Base-by-base conservation (phyloP, 2,113 vertebrate genomes). In the Anas platyrhynchos region DNA sequence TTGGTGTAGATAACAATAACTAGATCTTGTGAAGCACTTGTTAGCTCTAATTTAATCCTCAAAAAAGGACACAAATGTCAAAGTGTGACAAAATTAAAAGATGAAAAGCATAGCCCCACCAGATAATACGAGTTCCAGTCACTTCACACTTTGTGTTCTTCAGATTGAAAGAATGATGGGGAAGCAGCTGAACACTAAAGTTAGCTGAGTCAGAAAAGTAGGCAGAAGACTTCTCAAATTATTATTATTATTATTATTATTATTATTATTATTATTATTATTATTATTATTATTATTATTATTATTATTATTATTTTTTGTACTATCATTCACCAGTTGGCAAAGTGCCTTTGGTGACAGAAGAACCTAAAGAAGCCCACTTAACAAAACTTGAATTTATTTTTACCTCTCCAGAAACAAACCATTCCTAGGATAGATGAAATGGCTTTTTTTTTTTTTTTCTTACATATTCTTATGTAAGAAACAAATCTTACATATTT, bases 101-200 rank as follows among this genome's bases (percentile, higher is more conserved):
- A 59, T 3, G 2, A 63, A 66, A 54, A 29, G 31, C 41, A 66
- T 1, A 80, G 36, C 2, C 36, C 8, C 8, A 36, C 15, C 29
- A 67, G 38, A 26, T 4, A 83, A 76, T 7, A 14, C 7, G 52
- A 25, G 27, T 59, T n/a, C 56, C 22, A 58, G 46, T 52, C 38
- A 36, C 65, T 71, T 59, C 23, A 46, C 20, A 32, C 7, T 3
- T 12, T 56, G 66, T 0, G 0, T 29, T 90, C 69, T 86, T 59
- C 56, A 38, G 13, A 67, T 2, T 63, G 41, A 36, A 90, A 52
- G 43, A 90, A 71, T 0, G 1, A 74, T 12, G 9, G 14, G 16
- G 8, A 83, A 71, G 16, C 46, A 91, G 29, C 48, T 54, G 23
- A 17, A 65, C 13, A 34, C 7, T 83, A 54, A 65, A 65, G 21